Conservation (phyloP, 2,888 invertebrate genomes). For the Crematogaster levior region DNA sequence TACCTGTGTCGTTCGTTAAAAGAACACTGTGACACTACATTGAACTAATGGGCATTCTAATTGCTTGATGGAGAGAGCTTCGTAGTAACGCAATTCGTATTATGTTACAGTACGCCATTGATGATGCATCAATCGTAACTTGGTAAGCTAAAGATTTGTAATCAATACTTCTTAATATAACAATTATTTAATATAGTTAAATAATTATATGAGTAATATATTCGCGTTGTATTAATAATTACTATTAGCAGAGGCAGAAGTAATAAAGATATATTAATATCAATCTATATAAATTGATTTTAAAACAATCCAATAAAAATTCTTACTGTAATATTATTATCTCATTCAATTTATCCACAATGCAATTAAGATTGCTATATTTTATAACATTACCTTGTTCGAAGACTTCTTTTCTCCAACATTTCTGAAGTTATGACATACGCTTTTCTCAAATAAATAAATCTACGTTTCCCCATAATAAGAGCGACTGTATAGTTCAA, state of each 20-base stretch:
- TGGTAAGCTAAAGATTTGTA: background rate
- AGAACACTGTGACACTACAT: slow-evolving; percentile 21
- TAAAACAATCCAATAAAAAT: too few relatives aligned
- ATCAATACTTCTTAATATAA: background rate
- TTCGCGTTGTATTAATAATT: slow-evolving; percentile 4
- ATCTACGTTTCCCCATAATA: background rate
- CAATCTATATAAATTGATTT: too few relatives aligned
- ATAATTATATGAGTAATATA: background rate
- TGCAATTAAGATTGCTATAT: background rate
- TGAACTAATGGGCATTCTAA: slow-evolving; percentile 32
- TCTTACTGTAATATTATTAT: background rate
- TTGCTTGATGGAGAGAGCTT: slow-evolving; percentile 2
- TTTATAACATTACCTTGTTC: background rate
- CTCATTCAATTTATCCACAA: background rate
- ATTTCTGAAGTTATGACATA: background rate
- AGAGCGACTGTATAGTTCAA: slow-evolving; percentile 68
- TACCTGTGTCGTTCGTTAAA: slow-evolving; percentile 27
- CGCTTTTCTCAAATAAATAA: background rate
- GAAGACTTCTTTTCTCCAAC: background rate
- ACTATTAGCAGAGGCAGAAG: background rate
- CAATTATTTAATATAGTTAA: background rate
- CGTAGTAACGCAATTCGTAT: background rate
- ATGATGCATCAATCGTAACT: background rate
- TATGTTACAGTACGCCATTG: background rate
- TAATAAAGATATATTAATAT: too few relatives aligned